Percentiles rank a stretch among this genome's conserved stretches.
These are phyloP conservation scores for Molothrus aeneus DNA, from an alignment of 2,797 vertebrate species.

Conservation along the genomic window DNA sequence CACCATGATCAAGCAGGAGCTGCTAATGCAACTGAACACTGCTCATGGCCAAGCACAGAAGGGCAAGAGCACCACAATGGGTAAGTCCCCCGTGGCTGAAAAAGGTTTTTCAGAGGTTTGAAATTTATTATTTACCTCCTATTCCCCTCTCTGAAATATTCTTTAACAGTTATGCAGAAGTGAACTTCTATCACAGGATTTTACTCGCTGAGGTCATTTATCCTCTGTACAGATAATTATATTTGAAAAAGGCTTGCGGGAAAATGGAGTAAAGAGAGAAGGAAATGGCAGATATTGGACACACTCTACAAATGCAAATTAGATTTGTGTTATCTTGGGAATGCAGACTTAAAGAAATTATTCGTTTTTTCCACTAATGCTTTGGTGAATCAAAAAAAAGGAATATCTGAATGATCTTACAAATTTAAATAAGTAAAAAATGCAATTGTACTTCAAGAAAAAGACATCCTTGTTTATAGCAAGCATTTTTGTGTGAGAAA, in stretches of 20 bases:
- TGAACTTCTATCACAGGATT: background rate
- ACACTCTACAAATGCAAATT: background rate
- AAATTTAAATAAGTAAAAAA: background rate
- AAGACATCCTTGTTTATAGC: background rate
- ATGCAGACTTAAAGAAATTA: background rate
- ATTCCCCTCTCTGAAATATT: background rate
- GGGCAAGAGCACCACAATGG: background rate
- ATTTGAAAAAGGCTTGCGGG: background rate
- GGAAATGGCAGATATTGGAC: background rate
- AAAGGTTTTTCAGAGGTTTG: background rate
- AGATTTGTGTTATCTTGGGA: background rate
- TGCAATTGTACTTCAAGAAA: background rate
- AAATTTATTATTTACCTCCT: background rate
- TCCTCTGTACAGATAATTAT: background rate
- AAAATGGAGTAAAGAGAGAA: background rate
- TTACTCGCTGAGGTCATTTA: background rate
- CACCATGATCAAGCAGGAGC: background rate
- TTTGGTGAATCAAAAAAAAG: background rate
- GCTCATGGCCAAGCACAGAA: background rate
- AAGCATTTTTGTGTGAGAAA: background rate
- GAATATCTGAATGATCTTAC: background rate
- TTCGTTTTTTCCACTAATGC: background rate
- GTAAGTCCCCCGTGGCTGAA: background rate
- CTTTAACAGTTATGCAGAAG: background rate
- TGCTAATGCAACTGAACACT: background rate